Evolutionary conservation across 2,888 invertebrate genomes (phyloP), one percentile per base, ranked within the genome.

Genomic region (Noctua fimbriata): DNA sequence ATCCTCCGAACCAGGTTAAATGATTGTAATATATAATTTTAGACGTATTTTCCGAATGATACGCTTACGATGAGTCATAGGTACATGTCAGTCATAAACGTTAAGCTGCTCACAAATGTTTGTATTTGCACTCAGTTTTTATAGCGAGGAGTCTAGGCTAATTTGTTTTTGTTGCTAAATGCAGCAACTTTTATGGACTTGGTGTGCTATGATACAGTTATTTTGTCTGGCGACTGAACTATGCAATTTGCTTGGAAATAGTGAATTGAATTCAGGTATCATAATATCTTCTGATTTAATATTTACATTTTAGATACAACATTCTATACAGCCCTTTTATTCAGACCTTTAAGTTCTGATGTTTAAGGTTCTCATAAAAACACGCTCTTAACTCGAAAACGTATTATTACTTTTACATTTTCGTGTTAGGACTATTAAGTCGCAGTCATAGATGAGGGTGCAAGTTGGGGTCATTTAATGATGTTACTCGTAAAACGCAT

Each of bases 131-230:
- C 32, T 63, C 16, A 70, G 78, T 85, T 89, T 84, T 78, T 85
- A 71, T 78, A 77, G 55, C 77, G 24, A 75, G 47, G 16, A 58
- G 88, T 80, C 83, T 82, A 76, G 76, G 76, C 44, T 76, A 80
- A 82, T 76, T 78, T 71, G 67, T 79, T 69, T 67, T 77, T 82
- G 79, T 72, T 73, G 44, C 47, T 82, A 79, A 77, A 80, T 81
- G 77, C 78, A 87, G 71, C 16, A n/a, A 72, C 18, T 85, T 81
- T 89, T 76, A 75, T 66, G 36, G 18, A 65, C 49, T 77, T 60
- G 60, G n/a, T 60, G 32, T 60, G 74, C 76, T 55, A 49, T 72
- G 70, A 67, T 80, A 84, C 76, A 80, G 74, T 76, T 83, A 81
- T 65, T 32, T 74, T 77, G 84, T 84, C 73, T 87, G 84, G 69